Conservation (phyloP, 2,888 invertebrate genomes). For the Globia sparganii region DNA sequence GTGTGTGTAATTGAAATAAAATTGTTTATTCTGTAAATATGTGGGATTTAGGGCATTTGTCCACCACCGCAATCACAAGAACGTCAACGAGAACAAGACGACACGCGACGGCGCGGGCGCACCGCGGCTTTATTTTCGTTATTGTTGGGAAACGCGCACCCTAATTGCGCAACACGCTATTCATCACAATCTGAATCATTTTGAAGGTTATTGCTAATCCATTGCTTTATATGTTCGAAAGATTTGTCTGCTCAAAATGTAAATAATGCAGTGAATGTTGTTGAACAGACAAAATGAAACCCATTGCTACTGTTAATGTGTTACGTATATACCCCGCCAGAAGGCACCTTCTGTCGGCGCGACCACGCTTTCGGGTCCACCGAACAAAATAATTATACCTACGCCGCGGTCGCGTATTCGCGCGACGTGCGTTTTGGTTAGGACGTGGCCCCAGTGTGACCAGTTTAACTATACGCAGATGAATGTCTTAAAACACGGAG, state of each 20-base stretch:
- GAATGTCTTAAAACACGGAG: neutral
- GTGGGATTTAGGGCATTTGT: too few species aligned
- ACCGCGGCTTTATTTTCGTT: too few species aligned
- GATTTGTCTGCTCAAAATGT: neutral
- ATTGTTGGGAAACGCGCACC: too few species aligned
- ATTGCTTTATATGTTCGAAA: neutral
- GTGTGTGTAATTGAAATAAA: neutral
- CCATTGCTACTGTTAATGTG: too few species aligned
- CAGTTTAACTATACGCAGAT: neutral
- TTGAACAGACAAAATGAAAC: neutral
- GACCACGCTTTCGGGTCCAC: neutral
- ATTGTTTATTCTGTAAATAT: neutral
- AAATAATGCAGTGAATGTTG: too few species aligned
- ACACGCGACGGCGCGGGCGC: too few species aligned
- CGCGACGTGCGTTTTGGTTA: neutral
- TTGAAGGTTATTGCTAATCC: neutral
- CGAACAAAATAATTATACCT: too few species aligned
- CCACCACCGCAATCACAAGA: too few species aligned
- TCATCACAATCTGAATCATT: neutral
- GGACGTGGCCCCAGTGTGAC: neutral
- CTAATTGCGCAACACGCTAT: neutral
- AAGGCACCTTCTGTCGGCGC: too few species aligned
- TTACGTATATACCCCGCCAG: too few species aligned
- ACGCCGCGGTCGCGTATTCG: neutral
- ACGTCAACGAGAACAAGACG: too few species aligned